Conservation (phyloP, 2,797 vertebrate genomes). For the Sebastes iracundus region DNA sequence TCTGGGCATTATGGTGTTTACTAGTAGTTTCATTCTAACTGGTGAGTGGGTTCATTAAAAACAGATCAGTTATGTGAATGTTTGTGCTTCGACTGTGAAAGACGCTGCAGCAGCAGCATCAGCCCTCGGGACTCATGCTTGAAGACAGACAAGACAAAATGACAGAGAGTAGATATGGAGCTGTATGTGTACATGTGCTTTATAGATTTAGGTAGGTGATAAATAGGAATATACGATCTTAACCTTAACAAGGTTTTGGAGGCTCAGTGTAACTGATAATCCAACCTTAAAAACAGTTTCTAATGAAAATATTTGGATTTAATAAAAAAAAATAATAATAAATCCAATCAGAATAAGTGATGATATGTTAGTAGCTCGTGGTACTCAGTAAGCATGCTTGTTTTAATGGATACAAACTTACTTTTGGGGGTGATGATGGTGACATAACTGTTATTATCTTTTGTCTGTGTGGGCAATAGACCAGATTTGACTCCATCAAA, state of each 20-base stretch:
- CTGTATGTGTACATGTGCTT: neutral
- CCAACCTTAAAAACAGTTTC: neutral
- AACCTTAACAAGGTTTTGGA: neutral
- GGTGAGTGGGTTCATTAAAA: neutral
- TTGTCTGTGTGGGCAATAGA: neutral
- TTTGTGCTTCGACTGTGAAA: slow-evolving; percentile 63
- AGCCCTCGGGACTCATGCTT: neutral
- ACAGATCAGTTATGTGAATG: slow-evolving; percentile 7
- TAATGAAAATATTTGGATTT: neutral
- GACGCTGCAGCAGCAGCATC: slow-evolving; percentile 2
- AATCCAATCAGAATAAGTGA: neutral
- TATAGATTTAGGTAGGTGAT: neutral
- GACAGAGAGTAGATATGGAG: neutral
- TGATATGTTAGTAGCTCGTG: slow-evolving; percentile 30
- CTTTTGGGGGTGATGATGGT: neutral
- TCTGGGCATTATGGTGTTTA: slow-evolving; percentile 14
- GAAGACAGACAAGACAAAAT: neutral
- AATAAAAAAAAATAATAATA: neutral
- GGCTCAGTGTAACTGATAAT: neutral
- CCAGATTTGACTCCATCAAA: slow-evolving; percentile 25
- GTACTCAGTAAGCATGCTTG: slow-evolving; percentile 29
- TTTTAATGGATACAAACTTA: slow-evolving; percentile 5
- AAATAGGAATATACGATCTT: neutral
- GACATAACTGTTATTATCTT: neutral
- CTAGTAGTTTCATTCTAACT: neutral